Percentiles rank a stretch among this genome's conserved stretches.
phyloP scores from a whole-genome alignment of 2,113 vertebrate species.

The Pseudorectes ferrugineus region DNA sequence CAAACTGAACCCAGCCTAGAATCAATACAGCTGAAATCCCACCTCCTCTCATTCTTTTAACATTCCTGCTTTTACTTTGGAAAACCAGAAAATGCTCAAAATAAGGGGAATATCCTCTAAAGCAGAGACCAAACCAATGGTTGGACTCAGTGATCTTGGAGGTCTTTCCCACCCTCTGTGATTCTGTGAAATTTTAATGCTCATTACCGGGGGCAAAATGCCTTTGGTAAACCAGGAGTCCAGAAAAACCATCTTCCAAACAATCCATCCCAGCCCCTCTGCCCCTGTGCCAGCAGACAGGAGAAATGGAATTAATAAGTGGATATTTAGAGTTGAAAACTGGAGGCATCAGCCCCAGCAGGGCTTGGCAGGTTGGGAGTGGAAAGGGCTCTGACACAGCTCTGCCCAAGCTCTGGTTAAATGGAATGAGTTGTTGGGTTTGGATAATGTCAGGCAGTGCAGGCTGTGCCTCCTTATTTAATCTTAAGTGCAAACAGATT shows the following conservation, averaged over 20 bases:
- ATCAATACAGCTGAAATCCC: neutral
- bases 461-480: neutral
- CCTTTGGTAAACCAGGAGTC: neutral
- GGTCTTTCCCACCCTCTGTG: neutral
- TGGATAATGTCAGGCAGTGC: neutral
- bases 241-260: neutral
- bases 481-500: neutral
- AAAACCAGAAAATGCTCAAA: neutral
- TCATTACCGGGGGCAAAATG: neutral
- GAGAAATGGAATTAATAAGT: neutral
- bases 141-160: neutral
- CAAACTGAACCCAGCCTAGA: neutral
- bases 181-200: neutral
- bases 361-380: neutral
- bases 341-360: neutral
- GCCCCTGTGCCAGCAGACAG: neutral
- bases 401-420: neutral
- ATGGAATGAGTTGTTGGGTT: neutral
- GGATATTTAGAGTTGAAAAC: neutral
- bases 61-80: neutral
- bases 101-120: neutral
- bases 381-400: neutral
- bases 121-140: neutral
- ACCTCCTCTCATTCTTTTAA: neutral
- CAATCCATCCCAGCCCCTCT: neutral